Evolutionary conservation across 1,140 invertebrate genomes (phyloP), one percentile per base, ranked within the genome.

Genomic region (Heliconius hewitsoni): DNA sequence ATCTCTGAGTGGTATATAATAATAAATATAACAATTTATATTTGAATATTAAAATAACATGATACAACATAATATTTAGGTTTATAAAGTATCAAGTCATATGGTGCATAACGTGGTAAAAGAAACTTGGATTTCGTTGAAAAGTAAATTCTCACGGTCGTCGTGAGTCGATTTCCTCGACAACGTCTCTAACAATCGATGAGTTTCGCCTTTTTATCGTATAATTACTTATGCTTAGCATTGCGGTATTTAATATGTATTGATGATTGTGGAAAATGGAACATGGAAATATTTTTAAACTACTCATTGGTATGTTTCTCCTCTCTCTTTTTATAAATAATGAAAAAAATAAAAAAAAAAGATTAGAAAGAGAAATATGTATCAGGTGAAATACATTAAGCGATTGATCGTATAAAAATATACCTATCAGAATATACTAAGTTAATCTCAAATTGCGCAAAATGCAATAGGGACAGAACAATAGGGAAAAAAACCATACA

Each of bases 181-280:
- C 76, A 79, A 77, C 70, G 46, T 73, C 79, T 79, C 66, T 70
- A 73, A 84, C 78, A 80, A 82, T 82, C 80, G 77, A 83, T 80
- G 83, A 84, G 80, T 86, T 86, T 86, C 84, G 82, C 84, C 84
- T 79, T 79, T 79, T 79, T 79, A 74, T 75, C 78, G 60, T 74
- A 34, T 50, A 74, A 66, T 66, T 27, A 66, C 60, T 3, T 30
- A 66, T 66, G 11, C 60, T 66, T 42, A 75, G 66, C n/a, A 42
- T 42, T 42, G 11, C 9, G 34, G n/a, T 75, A 66, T 37, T 34
- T 8, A n/a, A 37, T 72, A 39, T 72, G 23, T 72, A 72, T 66
- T 6, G 60, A 66, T 66, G 60, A 23, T 66, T 16, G n/a, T 66
- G 60, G 13, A 30, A 66, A 66, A 66, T 30, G 11, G 60, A 66